Evolutionary conservation across 2,888 invertebrate genomes (phyloP).

Genomic region (Leptopilina syphax): DNA sequence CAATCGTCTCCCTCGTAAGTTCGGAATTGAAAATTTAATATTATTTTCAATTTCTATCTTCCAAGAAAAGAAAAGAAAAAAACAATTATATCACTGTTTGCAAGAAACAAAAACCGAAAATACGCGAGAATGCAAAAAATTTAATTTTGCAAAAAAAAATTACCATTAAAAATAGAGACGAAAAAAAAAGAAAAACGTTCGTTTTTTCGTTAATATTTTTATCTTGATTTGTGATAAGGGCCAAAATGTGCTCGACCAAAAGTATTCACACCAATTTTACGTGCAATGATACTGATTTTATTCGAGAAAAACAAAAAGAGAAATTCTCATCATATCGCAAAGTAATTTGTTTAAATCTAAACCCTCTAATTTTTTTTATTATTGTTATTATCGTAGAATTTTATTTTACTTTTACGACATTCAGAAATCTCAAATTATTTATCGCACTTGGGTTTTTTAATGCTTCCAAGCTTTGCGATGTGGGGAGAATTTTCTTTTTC

Average conservation of each 20-base stretch:
- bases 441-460: conserved; percentile 2
- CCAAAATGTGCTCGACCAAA: conserved; percentile 10
- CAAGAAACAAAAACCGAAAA: background rate
- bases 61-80: too few relatives aligned
- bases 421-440: background rate
- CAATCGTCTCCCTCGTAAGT: conserved; percentile 81
- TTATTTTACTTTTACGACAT: background rate
- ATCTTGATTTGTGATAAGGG: conserved; percentile 39
- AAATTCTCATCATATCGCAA: conserved; percentile 12
- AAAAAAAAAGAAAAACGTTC: background rate
- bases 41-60: background rate
- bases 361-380: background rate
- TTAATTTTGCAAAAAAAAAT: background rate
- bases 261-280: conserved; percentile 35
- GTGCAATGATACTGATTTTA: conserved; percentile 35
- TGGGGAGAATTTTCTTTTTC: background rate
- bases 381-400: too few relatives aligned
- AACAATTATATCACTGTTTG: too few relatives aligned
- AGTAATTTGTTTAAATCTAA: background rate
- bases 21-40: conserved; percentile 19
- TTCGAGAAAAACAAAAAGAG: background rate
- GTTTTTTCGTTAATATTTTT: background rate
- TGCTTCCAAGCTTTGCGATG: conserved; percentile 29
- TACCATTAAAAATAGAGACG: conserved; percentile 1
- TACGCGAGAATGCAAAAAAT: background rate